phyloP scores from a whole-genome alignment of 2,888 invertebrate genomes.

The Apodemia duryi region DNA sequence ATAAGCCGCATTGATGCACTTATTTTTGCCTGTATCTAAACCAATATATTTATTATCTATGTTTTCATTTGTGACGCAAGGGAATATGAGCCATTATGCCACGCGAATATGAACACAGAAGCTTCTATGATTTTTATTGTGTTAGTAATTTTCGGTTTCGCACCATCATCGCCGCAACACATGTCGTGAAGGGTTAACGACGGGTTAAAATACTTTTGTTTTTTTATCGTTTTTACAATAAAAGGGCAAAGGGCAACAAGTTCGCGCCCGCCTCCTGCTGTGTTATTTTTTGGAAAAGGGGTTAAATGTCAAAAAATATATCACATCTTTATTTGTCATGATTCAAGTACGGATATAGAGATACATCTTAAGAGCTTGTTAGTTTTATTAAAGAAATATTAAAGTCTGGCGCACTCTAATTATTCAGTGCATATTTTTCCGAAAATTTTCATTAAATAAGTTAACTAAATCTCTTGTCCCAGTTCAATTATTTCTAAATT shows the following conservation, averaged over 20 bases:
- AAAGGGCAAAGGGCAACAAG: constrained; percentile 64
- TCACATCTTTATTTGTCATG: constrained; percentile 47
- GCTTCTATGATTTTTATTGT: constrained; percentile 24
- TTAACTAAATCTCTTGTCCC: too few relatives aligned
- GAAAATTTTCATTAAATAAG: too few relatives aligned
- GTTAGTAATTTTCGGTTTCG: constrained; percentile 40
- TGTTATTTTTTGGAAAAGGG: constrained; percentile 48
- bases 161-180: constrained; percentile 48
- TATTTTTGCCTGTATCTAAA: constrained; percentile 14
- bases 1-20: constrained; percentile 48
- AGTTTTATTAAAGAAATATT: not conserved
- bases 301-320: constrained; percentile 47
- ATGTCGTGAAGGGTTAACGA: constrained; percentile 62
- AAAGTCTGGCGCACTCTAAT: not conserved
- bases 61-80: not conserved
- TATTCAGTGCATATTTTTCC: too few relatives aligned
- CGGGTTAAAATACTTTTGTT: constrained; percentile 64
- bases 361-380: not conserved
- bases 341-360: constrained; percentile 2
- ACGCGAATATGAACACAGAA: not conserved
- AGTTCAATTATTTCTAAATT: too few relatives aligned
- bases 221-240: constrained; percentile 59
- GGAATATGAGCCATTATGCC: not conserved
- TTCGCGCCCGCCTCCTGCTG: constrained; percentile 64
- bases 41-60: constrained; percentile 8